Percentiles rank a stretch among this genome's conserved stretches.
phyloP scores from a whole-genome alignment of 1,140 invertebrate species.

The Ditylenchus dipsaci region DNA sequence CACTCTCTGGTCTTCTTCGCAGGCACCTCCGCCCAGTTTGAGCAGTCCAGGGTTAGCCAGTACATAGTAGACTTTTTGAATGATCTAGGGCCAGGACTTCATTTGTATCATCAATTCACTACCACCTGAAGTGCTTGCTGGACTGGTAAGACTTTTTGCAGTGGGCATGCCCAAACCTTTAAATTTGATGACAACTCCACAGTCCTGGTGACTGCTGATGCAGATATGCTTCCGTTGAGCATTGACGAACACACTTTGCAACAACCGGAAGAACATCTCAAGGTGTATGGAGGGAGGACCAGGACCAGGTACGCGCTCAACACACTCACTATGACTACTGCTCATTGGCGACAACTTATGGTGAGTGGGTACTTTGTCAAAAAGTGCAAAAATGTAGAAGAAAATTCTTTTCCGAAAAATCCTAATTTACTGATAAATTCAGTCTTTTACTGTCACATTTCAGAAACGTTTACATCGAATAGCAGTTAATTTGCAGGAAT shows the following conservation, averaged over 20 bases:
- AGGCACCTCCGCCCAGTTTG: not conserved
- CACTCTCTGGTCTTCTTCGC: not conserved
- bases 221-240: not conserved
- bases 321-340: not conserved
- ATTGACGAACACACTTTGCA: not conserved
- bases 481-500: no score
- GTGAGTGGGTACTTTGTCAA: not conserved
- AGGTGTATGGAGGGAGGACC: not conserved
- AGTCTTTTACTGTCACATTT: no score
- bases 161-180: not conserved
- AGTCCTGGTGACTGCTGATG: not conserved
- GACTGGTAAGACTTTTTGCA: not conserved
- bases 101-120: not conserved
- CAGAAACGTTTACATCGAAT: no score
- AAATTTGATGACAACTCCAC: not conserved
- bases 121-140: not conserved
- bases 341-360: not conserved
- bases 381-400: not conserved
- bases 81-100: not conserved
- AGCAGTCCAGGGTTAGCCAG: not conserved
- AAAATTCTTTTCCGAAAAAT: no score
- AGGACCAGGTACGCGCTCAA: not conserved
- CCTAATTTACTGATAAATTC: not conserved
- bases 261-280: not conserved
- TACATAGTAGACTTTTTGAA: not conserved